A percentile compares a stretch with the other conserved stretches of the same genome.
Conservation (phyloP, 2,113 vertebrate genomes). For the Gasterosteus nipponicus region DNA sequence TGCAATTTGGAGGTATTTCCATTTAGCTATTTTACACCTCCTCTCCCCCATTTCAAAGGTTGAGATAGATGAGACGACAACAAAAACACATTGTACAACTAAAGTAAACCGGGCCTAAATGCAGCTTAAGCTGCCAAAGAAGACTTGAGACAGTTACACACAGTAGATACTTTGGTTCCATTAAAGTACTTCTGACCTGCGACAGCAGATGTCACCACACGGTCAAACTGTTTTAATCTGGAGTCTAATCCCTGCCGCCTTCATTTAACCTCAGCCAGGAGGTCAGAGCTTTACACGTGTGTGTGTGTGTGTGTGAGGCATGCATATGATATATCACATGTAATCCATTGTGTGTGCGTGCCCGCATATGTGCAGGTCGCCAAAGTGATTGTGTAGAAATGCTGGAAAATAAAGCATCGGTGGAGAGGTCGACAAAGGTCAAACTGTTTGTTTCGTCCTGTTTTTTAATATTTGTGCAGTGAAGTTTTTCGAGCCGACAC, state of each 20-base stretch:
- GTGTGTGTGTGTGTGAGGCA: not conserved
- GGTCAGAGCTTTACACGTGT: constrained; percentile 18
- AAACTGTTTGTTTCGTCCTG: not conserved
- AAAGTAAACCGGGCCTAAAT: not conserved
- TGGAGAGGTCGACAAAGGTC: constrained; percentile 2
- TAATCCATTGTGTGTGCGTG: not conserved
- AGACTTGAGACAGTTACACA: too few species aligned
- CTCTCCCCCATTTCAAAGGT: not conserved
- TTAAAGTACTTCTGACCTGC: too few species aligned
- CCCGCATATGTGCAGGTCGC: not conserved
- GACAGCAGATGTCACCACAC: too few species aligned
- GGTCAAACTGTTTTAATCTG: constrained; percentile 14
- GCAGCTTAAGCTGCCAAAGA: not conserved
- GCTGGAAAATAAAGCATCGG: not conserved
- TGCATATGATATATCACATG: not conserved
- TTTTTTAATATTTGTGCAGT: not conserved
- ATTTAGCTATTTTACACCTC: not conserved
- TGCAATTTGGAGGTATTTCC: not conserved
- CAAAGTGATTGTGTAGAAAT: not conserved
- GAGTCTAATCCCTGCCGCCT: constrained; percentile 32
- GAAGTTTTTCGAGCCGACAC: not conserved
- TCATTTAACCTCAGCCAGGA: constrained; percentile 11
- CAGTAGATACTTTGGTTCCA: too few species aligned
- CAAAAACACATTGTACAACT: not conserved
- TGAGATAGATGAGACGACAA: not conserved